Percentiles rank a stretch among this genome's conserved stretches.
Evolutionary conservation across 2,113 vertebrate species (phyloP).

Genomic region (Pteropus alecto): DNA sequence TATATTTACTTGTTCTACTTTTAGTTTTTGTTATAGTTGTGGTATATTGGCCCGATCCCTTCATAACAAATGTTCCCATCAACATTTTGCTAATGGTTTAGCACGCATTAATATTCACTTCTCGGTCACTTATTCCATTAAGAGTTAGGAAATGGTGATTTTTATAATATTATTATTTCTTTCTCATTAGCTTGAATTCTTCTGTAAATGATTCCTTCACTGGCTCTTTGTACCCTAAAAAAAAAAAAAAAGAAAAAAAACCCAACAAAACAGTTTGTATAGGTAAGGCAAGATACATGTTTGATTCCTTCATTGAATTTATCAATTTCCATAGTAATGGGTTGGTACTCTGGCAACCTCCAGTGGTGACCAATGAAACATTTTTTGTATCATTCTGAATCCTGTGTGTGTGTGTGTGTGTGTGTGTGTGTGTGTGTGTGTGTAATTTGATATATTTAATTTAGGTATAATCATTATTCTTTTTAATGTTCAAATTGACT

Average conservation of each 20-base stretch:
- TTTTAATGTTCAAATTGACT: neutral
- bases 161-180: neutral
- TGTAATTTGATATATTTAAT: neutral
- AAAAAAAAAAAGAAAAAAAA: no score
- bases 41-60: neutral
- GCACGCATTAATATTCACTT: neutral
- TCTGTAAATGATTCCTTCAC: neutral
- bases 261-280: neutral
- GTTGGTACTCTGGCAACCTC: neutral
- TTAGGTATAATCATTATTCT: neutral
- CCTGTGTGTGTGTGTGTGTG: neutral
- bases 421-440: neutral
- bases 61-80: neutral
- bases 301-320: neutral
- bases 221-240: neutral
- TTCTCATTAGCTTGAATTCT: conserved; percentile 29
- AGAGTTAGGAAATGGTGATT: neutral
- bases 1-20: neutral
- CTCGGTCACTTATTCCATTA: neutral
- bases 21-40: neutral
- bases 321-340: neutral
- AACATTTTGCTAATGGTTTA: neutral
- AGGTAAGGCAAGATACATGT: neutral
- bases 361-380: neutral
- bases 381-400: neutral